Evolutionary conservation across 2,888 invertebrate genomes (phyloP).

Genomic region (Dynastes grantii): DNA sequence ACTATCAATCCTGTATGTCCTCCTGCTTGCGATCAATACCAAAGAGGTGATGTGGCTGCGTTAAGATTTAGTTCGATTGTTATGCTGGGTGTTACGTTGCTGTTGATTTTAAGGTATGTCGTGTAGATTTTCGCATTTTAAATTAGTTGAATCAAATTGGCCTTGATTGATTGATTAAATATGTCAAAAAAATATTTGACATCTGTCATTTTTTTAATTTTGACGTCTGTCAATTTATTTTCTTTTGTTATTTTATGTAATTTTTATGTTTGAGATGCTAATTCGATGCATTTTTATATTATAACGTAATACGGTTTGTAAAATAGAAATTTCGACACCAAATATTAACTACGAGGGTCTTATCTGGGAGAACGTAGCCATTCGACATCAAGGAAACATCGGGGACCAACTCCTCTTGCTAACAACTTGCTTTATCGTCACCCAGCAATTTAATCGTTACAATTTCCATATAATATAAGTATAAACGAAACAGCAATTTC

Average conservation of each 20-base stretch:
- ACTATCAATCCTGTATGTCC: constrained; percentile 94
- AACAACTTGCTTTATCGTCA: neutral
- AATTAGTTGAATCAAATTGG: constrained; percentile 7
- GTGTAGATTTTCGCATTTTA: constrained; percentile 21
- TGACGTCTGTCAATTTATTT: no score
- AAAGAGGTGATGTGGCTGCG: constrained; percentile 56
- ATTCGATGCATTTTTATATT: no score
- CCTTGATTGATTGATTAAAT: constrained; percentile 31
- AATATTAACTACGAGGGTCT: constrained; percentile 83
- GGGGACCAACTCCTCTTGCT: neutral
- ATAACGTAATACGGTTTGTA: neutral
- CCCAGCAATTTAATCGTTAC: neutral
- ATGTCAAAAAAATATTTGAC: neutral
- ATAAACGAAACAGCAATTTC: neutral
- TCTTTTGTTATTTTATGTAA: no score
- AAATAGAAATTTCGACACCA: constrained; percentile 79
- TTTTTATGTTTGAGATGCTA: no score
- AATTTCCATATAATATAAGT: neutral
- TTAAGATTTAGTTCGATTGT: constrained; percentile 22
- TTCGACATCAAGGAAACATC: neutral
- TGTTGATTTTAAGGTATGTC: constrained; percentile 46
- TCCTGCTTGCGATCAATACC: constrained; percentile 86
- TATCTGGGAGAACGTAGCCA: constrained; percentile 64
- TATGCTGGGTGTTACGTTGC: constrained; percentile 50
- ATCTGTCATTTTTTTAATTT: neutral